A percentile compares a stretch with the other conserved stretches of the same genome.
Evolutionary conservation across 1,140 invertebrate genomes (phyloP).

Genomic region (Protaetia brevitarsis): DNA sequence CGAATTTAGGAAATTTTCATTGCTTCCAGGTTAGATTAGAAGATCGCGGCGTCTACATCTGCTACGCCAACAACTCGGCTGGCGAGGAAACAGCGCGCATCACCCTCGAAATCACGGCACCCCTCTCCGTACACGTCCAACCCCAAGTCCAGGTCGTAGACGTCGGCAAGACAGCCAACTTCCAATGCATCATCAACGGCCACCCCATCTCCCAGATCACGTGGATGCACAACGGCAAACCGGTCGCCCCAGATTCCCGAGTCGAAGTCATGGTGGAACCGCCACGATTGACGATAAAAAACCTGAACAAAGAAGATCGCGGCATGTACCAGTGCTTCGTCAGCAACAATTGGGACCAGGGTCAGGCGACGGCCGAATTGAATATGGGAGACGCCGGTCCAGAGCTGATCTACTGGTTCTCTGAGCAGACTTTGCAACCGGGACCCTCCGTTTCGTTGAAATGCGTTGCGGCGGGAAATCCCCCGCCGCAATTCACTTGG

Average conservation of each 20-base stretch:
- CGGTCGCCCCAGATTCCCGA: slow-evolving; percentile 61
- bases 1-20: no score
- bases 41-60: slow-evolving; percentile 79
- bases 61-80: slow-evolving; percentile 83
- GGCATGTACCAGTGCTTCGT: slow-evolving; percentile 91
- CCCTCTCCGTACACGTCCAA: slow-evolving; percentile 69
- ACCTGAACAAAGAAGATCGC: slow-evolving; percentile 72
- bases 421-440: slow-evolving; percentile 83
- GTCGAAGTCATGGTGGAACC: slow-evolving; percentile 56
- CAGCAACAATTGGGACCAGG: slow-evolving; percentile 80
- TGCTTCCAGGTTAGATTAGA: slow-evolving; percentile 63
- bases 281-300: slow-evolving; percentile 60
- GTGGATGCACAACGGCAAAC: slow-evolving; percentile 81
- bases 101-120: slow-evolving; percentile 60
- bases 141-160: slow-evolving; percentile 75
- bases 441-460: slow-evolving; percentile 85
- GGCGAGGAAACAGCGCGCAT: slow-evolving; percentile 81
- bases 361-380: slow-evolving; percentile 77
- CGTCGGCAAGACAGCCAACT: slow-evolving; percentile 73
- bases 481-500: slow-evolving; percentile 86
- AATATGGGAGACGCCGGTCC: slow-evolving; percentile 81
- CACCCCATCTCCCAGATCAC: slow-evolving; percentile 75
- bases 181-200: slow-evolving; percentile 83
- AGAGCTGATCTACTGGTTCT: slow-evolving; percentile 83
- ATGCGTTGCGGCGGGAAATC: slow-evolving; percentile 88